Conservation (phyloP, 2,797 vertebrate species). For the Moxostoma hubbsi region DNA sequence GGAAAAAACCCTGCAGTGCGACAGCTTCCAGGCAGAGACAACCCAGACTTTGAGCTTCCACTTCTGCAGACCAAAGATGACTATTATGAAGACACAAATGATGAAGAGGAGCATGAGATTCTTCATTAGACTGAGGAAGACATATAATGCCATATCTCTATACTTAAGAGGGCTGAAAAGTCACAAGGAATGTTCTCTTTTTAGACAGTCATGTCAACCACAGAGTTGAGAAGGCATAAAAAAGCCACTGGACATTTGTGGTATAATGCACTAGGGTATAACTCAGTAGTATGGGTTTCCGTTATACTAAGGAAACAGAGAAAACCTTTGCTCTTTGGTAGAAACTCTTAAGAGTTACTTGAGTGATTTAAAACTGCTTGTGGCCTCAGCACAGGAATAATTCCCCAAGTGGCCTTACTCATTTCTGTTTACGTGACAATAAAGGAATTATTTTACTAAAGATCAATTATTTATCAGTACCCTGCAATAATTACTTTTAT, state of each 20-base stretch:
- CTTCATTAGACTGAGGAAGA: constrained; percentile 59
- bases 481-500: constrained; percentile 3
- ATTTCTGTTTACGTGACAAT: constrained; percentile 40
- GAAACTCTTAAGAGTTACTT: background rate
- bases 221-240: background rate
- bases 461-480: background rate
- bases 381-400: constrained; percentile 30
- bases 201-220: constrained; percentile 22
- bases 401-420: constrained; percentile 51
- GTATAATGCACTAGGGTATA: background rate
- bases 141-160: constrained; percentile 1
- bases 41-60: constrained; percentile 82
- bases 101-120: constrained; percentile 74
- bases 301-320: background rate
- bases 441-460: constrained; percentile 29
- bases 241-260: background rate
- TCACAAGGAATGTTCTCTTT: background rate
- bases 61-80: constrained; percentile 73
- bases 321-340: background rate
- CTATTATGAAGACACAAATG: constrained; percentile 64
- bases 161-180: constrained; percentile 1
- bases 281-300: background rate
- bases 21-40: constrained; percentile 69
- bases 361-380: background rate
- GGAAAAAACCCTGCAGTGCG: constrained; percentile 60